Conservation (phyloP, 2,113 vertebrate genomes). For the Chrysemys picta region DNA sequence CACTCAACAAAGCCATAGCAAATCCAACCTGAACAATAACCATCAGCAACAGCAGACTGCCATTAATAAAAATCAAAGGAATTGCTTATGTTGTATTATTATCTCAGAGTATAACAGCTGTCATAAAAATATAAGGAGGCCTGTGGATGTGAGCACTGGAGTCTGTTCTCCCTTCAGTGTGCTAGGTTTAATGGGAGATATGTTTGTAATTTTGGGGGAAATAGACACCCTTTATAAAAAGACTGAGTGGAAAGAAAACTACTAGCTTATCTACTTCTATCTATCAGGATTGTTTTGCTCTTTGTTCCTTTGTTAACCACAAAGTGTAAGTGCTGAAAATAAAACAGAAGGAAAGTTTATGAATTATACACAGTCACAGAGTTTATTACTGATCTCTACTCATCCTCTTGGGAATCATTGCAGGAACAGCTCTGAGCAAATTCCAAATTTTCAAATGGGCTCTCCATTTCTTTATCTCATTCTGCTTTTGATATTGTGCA, state of each 20-base stretch:
- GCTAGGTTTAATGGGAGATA: neutral
- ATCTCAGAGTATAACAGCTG: conserved; percentile 18
- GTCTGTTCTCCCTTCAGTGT: neutral
- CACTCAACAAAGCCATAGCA: conserved; percentile 11
- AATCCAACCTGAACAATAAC: conserved; percentile 52
- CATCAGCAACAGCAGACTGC: conserved; percentile 26
- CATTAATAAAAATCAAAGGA: conserved; percentile 51
- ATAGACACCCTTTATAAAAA: conserved; percentile 48
- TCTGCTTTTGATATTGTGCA: conserved; percentile 79
- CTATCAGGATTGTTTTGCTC: conserved; percentile 40
- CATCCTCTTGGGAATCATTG: conserved; percentile 76
- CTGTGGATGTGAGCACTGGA: neutral
- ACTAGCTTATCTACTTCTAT: conserved; percentile 47
- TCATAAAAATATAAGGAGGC: conserved; percentile 40
- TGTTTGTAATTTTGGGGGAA: conserved; percentile 37
- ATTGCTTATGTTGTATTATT: conserved; percentile 30
- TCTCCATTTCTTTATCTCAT: conserved; percentile 73
- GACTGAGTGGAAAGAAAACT: conserved; percentile 53
- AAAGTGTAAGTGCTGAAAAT: conserved; percentile 59
- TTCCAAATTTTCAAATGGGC: conserved; percentile 70
- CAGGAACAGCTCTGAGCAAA: conserved; percentile 74
- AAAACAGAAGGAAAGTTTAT: conserved; percentile 72
- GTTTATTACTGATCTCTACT: conserved; percentile 74
- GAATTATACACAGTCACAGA: conserved; percentile 77
- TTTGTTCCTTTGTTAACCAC: conserved; percentile 64